Base-by-base conservation (phyloP, 2,888 invertebrate genomes). In the Apeira syringaria region DNA sequence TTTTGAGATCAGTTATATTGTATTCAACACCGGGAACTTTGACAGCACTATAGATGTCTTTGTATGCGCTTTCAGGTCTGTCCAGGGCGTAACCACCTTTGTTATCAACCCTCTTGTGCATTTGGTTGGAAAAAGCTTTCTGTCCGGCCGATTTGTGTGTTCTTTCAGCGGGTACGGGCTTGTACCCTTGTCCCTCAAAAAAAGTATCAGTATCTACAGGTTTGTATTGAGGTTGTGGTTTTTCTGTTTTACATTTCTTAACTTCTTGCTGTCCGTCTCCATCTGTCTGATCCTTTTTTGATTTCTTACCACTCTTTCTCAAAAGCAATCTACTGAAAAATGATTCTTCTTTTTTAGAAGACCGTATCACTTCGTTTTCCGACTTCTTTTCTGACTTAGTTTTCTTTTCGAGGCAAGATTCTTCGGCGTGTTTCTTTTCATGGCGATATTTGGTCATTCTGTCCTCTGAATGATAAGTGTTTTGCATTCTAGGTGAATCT, bases 281-380 rank as follows among this genome's bases (percentile, higher is more conserved):
- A 25, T 87, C 87, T 0, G 75, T 78, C 43, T 78, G 82, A 20
- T 91, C 91, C 44, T 91, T 89, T 57, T 94, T 92, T 47, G 93
- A 93, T 71, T 94, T 94, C 67, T 94, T 94, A 17, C 93, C 94
- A 39, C 94, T 94, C 60, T 93, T 93, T 56, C 94, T 90, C 25
- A 94, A 87, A 27, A 94, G 88, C 37, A 95, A 75, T 50, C 94
- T 90, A 41, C 93, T 93, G 67, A 95, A 92, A 71, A 93, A 92
- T 50, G 91, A 88, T 68, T 92, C 81, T 66, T 92, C 90, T 70
- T 91, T 87, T 76, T 93, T 91, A 37, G 78, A 72, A 60, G 82
- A 61, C 71, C 87, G 57, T 70, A 87, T 74, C 53, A 84, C 73
- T 84, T 91, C 89, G 50, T 87, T 88, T 49, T 89, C 88, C 18